Conservation (phyloP, 2,888 invertebrate genomes). For the Polydrusus pterygomalis region DNA sequence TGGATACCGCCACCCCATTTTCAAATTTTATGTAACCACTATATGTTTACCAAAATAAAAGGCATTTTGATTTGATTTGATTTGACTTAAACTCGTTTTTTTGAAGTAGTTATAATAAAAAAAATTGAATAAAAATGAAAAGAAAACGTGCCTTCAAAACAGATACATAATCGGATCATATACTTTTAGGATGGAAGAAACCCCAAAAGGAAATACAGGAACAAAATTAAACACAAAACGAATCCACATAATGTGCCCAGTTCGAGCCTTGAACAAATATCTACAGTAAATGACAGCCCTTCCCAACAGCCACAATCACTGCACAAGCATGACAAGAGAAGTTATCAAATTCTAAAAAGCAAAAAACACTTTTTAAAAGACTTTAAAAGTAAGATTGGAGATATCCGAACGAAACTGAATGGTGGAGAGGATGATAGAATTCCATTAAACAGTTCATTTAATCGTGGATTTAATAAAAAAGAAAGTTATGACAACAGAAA, state of each 20-base stretch:
- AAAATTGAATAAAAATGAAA: no score
- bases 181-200: conserved; percentile 23
- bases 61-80: no score
- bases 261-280: not conserved
- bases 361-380: conserved; percentile 22
- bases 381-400: conserved; percentile 26
- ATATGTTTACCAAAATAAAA: no score
- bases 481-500: conserved; percentile 8
- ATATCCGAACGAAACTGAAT: not conserved
- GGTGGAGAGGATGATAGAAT: conserved; percentile 12
- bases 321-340: conserved; percentile 11
- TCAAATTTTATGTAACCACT: no score
- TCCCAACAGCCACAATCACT: not conserved
- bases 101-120: no score
- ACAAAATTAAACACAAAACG: conserved; percentile 36
- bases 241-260: not conserved
- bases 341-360: conserved; percentile 23
- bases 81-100: no score
- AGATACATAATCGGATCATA: no score
- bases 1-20: no score
- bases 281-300: not conserved
- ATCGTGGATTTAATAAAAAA: not conserved
- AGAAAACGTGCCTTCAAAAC: no score
- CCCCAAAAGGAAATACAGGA: conserved; percentile 40
- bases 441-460: conserved; percentile 22